phyloP scores from a whole-genome alignment of 2,888 invertebrate genomes.

The Anthophora plumipes region DNA sequence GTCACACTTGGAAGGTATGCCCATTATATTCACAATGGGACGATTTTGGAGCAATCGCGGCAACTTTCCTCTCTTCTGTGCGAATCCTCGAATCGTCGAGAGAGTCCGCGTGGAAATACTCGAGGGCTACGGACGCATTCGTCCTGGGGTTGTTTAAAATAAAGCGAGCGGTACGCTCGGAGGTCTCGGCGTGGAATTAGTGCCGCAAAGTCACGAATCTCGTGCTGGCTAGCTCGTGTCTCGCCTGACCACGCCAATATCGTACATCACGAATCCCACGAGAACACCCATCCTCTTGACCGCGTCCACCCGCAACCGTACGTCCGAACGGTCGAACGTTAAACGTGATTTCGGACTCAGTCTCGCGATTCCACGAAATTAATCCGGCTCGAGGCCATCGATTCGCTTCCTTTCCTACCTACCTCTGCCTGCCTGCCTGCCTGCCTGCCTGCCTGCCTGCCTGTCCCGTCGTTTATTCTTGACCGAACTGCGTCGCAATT shows the following conservation, averaged over 20 bases:
- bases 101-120: too few relatives aligned
- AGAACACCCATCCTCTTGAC: slow-evolving; percentile 51
- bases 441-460: too few relatives aligned
- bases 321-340: slow-evolving; percentile 50
- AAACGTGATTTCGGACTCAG: slow-evolving; percentile 53
- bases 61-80: slow-evolving; percentile 18
- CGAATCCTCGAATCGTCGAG: too few relatives aligned
- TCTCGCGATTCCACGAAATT: slow-evolving; percentile 54
- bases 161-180: too few relatives aligned
- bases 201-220: slow-evolving; percentile 44
- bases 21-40: slow-evolving; percentile 44
- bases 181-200: not conserved
- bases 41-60: not conserved
- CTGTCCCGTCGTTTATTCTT: slow-evolving; percentile 29
- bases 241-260: slow-evolving; percentile 32
- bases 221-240: slow-evolving; percentile 38
- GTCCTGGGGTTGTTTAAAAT: not conserved
- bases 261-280: slow-evolving; percentile 63
- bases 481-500: slow-evolving; percentile 22
- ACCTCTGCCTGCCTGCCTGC: too few relatives aligned
- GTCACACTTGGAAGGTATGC: slow-evolving; percentile 25
- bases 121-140: too few relatives aligned
- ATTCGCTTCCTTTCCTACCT: slow-evolving; percentile 26
- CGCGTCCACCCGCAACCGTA: slow-evolving; percentile 43
- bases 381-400: slow-evolving; percentile 41